These are phyloP conservation scores for Protobothrops flavoviridis DNA, from an alignment of 2,113 vertebrate genomes.

Conservation along the genomic window DNA sequence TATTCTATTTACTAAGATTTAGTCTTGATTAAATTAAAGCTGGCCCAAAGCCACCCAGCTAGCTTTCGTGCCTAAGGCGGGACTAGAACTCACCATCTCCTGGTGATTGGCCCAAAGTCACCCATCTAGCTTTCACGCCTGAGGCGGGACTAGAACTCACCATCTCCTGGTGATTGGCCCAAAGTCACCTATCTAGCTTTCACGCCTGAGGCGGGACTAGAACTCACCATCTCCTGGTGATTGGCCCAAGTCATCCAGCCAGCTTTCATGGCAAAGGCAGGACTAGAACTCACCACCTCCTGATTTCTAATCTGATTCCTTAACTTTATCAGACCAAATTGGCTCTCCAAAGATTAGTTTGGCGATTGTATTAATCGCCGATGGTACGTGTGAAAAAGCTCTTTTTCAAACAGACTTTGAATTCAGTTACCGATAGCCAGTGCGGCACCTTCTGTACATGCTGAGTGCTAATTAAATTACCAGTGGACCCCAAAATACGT, in stretches of 20 bases:
- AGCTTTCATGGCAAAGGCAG: no score
- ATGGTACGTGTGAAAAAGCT: not conserved
- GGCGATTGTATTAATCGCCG: no score
- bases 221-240: no score
- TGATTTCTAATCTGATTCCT: not conserved
- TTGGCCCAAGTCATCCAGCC: no score
- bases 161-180: no score
- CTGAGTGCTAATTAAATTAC: not conserved
- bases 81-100: no score
- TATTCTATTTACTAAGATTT: not conserved
- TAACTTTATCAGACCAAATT: not conserved
- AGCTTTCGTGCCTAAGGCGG: not conserved
- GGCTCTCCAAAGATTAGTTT: not conserved
- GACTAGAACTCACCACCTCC: not conserved
- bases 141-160: no score
- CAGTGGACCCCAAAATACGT: not conserved
- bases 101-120: no score
- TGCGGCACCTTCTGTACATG: not conserved
- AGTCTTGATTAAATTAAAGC: not conserved
- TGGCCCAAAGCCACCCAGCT: not conserved
- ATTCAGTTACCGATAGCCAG: not conserved
- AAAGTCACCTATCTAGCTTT: no score
- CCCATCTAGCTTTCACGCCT: no score
- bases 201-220: no score
- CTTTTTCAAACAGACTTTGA: not conserved